Percentiles rank a stretch among this genome's conserved stretches.
Conservation (phyloP, 2,113 vertebrate species). For the Haplotaxodon microlepis region DNA sequence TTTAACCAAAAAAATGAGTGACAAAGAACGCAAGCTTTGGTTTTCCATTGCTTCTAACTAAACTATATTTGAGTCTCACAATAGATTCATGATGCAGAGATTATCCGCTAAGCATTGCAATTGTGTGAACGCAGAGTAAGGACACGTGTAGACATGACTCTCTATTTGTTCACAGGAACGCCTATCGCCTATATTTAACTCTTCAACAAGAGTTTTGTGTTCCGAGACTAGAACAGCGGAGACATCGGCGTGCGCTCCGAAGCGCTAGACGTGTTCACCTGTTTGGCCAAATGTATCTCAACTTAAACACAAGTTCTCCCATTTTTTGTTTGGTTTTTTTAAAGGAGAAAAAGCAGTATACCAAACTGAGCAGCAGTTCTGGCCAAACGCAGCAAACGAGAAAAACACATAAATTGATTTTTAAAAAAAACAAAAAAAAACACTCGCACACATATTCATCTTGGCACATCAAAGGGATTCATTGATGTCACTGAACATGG, state of each 20-base stretch:
- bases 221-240: not conserved
- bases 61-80: not conserved
- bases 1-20: not conserved
- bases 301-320: slow-evolving; percentile 1
- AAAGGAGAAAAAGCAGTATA: not conserved
- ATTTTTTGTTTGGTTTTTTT: not conserved
- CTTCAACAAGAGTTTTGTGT: not conserved
- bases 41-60: not conserved
- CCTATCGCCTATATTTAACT: not conserved
- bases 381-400: slow-evolving; percentile 51
- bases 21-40: not conserved
- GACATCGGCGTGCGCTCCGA: not conserved
- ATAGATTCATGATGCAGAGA: not conserved
- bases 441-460: slow-evolving; percentile 71
- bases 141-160: not conserved
- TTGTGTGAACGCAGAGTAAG: not conserved
- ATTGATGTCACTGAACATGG: slow-evolving; percentile 73
- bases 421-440: not conserved
- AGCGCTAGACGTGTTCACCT: not conserved
- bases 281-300: not conserved
- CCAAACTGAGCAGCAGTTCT: slow-evolving; percentile 15
- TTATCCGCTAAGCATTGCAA: not conserved
- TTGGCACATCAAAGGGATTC: slow-evolving; percentile 73
- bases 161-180: not conserved
- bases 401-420: slow-evolving; percentile 73